These are phyloP conservation scores for Leptinotarsa defecta DNA, from an alignment of 1,140 invertebrate species.

Conservation along the genomic window DNA sequence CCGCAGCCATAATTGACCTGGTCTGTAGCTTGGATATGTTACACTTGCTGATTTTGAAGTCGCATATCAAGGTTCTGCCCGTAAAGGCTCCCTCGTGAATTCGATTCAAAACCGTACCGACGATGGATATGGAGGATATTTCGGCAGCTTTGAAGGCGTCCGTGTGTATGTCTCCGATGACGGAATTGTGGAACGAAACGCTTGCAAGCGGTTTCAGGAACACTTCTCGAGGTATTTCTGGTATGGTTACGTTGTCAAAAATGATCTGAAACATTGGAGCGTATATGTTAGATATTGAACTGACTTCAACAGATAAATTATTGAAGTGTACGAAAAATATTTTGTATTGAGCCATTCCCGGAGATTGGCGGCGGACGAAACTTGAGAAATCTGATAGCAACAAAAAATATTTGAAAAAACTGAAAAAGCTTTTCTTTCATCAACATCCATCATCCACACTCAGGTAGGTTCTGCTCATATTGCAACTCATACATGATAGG, in stretches of 20 bases:
- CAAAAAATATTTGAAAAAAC: too few species aligned
- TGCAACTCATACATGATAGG: too few species aligned
- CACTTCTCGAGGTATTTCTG: conserved; percentile 63
- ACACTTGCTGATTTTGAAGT: conserved; percentile 66
- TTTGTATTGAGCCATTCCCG: too few species aligned
- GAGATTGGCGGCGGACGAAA: too few species aligned
- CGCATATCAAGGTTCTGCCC: conserved; percentile 65
- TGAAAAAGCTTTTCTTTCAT: too few species aligned
- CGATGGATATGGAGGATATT: conserved; percentile 65
- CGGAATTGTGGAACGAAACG: conserved; percentile 64
- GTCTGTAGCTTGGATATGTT: conserved; percentile 61
- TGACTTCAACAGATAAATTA: too few species aligned
- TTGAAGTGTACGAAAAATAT: too few species aligned
- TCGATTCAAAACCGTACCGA: conserved; percentile 64
- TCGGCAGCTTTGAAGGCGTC: conserved; percentile 69
- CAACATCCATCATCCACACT: too few species aligned
- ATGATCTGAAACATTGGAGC: conserved; percentile 62
- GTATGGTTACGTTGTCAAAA: conserved; percentile 65
- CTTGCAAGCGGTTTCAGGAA: conserved; percentile 69
- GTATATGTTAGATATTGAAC: too few species aligned
- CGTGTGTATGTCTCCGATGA: conserved; percentile 61
- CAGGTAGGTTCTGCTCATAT: too few species aligned
- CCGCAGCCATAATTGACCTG: conserved; percentile 67
- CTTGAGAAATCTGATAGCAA: too few species aligned
- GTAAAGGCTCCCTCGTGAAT: conserved; percentile 69